These are phyloP conservation scores for Chydorus sphaericus DNA, from an alignment of 2,888 invertebrate genomes.

Conservation along the genomic window DNA sequence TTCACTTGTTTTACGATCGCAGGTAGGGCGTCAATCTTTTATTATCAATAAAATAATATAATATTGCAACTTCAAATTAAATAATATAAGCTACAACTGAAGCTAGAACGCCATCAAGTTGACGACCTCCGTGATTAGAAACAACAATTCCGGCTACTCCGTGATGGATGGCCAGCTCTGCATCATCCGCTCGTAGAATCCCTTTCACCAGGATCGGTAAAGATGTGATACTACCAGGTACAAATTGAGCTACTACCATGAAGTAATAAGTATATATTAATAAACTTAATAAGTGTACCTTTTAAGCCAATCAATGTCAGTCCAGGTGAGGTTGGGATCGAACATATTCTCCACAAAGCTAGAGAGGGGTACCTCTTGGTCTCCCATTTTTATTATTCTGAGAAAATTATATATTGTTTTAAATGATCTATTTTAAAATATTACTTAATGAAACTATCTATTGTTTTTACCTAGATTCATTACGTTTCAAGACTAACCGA, in stretches of 20 bases:
- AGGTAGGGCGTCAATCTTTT: conserved; percentile 63
- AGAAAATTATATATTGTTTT: background rate
- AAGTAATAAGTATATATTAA: background rate
- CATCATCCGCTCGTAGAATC: conserved; percentile 72
- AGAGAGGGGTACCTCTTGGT: background rate
- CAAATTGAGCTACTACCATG: background rate
- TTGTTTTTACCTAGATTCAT: background rate
- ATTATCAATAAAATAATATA: conserved; percentile 11
- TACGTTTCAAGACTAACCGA: conserved; percentile 37
- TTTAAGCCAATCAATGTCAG: conserved; percentile 73
- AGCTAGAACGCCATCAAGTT: conserved; percentile 70
- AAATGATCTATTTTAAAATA: background rate
- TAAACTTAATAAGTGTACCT: conserved; percentile 30
- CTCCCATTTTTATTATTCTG: background rate
- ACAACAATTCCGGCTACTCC: conserved; percentile 72
- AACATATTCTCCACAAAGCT: conserved; percentile 39
- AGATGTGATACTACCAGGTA: conserved; percentile 39
- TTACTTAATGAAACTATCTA: background rate
- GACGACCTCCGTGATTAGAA: conserved; percentile 87
- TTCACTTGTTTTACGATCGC: conserved; percentile 58
- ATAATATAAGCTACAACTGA: conserved; percentile 37
- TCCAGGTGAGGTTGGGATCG: conserved; percentile 69
- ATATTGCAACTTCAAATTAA: background rate
- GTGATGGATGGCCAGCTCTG: conserved; percentile 49
- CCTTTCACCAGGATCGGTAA: conserved; percentile 77